Base-by-base conservation (phyloP, 2,888 invertebrate species). In the Acleris cristana region DNA sequence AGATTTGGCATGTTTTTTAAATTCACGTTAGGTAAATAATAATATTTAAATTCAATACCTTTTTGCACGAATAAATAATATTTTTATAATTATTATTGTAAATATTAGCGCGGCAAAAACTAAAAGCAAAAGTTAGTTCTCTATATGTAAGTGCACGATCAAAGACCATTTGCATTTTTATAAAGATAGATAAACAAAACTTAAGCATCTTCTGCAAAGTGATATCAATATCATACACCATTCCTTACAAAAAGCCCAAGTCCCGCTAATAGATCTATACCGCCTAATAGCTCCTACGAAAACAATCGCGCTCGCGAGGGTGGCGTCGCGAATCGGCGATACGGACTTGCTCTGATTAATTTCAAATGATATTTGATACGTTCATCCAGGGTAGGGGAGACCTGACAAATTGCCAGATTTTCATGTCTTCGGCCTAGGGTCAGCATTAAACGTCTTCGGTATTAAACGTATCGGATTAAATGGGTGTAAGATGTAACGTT, bases 341-440 rank as follows among this genome's bases (percentile, higher is more conserved):
- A 73, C 69, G 60, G 76, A 80, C 78, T 78, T 81, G 76, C 78
- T 77, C 77, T 86, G 88, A 90, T 90, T 89, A 89, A 90, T 90
- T 88, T 88, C 85, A 75, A 86, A 84, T 89, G 89, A 89, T 86
- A 90, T 90, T 89, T 89, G 89, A 90, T 90, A 90, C 83, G 87
- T 88, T 86, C 84, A 76, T 87, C 86, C 85, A 76, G 76, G 76
- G 73, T 70, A 79, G 85, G 89, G 86, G 85, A 84, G 80, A 75
- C 73, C 83, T 85, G 88, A 91, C 89, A 87, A 91, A 92, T 90
- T 86, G 84, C 81, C 81, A 85, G 88, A 88, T 87, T 87, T 86
- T 87, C 85, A 79, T 86, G 85, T 83, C 76, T 76, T 70, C 72
- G 73, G 72, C 71, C 73, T 71, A 69, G 61, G 69, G 64, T 64